Conservation (phyloP, 1,140 invertebrate species). For the Aphis gossypii region DNA sequence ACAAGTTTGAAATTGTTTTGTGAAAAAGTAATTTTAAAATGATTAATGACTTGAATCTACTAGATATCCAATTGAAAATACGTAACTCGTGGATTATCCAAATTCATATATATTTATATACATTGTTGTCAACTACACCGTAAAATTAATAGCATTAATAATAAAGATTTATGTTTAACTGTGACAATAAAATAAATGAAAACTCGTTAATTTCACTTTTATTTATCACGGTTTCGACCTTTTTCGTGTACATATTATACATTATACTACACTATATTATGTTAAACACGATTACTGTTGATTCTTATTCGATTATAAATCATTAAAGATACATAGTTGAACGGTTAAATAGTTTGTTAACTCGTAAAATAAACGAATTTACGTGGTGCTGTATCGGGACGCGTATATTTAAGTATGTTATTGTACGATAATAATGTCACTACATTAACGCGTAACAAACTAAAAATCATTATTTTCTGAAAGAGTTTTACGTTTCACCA, state of each 20-base stretch:
- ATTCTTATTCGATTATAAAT: constrained; percentile 39
- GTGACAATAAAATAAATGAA: constrained; percentile 22
- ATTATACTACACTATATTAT: background rate
- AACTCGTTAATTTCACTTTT: constrained; percentile 31
- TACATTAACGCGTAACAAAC: background rate
- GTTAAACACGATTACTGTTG: background rate
- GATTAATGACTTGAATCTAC: background rate
- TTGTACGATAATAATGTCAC: background rate
- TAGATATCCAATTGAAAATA: constrained; percentile 16
- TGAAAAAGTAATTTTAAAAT: constrained; percentile 34
- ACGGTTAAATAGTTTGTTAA: background rate
- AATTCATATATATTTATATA: background rate
- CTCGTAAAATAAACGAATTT: background rate
- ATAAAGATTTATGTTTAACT: constrained; percentile 22
- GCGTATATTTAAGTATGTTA: background rate
- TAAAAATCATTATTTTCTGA: background rate
- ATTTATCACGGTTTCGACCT: constrained; percentile 7
- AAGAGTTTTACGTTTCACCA: background rate
- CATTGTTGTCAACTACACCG: constrained; percentile 10
- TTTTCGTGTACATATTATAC: background rate
- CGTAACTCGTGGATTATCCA: background rate
- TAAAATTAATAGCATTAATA: constrained; percentile 43
- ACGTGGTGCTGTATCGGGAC: background rate
- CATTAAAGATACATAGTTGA: background rate
- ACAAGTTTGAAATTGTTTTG: constrained; percentile 21